Base-by-base conservation (phyloP, 2,113 vertebrate genomes). In the Microtus oregoni region DNA sequence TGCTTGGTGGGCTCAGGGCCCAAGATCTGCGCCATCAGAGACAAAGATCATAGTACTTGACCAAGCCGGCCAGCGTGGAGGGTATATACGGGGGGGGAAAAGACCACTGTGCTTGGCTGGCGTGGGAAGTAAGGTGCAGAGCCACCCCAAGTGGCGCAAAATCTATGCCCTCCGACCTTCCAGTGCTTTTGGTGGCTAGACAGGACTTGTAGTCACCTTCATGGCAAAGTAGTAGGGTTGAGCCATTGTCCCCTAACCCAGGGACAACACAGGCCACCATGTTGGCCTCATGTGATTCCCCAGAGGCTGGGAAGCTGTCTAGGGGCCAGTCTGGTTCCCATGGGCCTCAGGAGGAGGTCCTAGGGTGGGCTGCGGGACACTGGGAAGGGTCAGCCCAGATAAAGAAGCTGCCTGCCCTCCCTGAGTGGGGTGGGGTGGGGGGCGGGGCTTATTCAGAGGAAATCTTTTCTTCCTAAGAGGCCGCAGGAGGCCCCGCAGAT, bases 401-500 rank as follows among this genome's bases (percentile, higher is more conserved):
- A 97, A 98, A 97, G 96, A 78, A 86, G 0, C 95, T 95, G 87
- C 70, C 1, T 91, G 92, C 96, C 86, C 97, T 75, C 93, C 93
- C 97, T 32, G 90, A 76, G 87, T 92, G 92, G 96, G 19, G 19
- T 58, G 58, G 58, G 17, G 58, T 58, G 58, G 58, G 55, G 93
- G 76, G 89, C 91, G 91, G 97, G 96, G 91, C 94, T 96, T 97
- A 96, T 92, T 96, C 96, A 61, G 95, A 92, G 94, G 92, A 65
- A 86, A 92, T 89, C 93, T 87, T 97, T 98, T 98, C 95, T 97
- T 98, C 95, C 96, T 95, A 41, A 94, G 30, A 70, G 32, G 67
- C 67, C 4, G 13, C 13, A 73, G 81, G 95, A 82, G 0, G 90
- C 50, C 90, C 75, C 0, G 55, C 85, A 88, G 93, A 96, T 82